Evolutionary conservation across 2,797 vertebrate genomes (phyloP).

Genomic region (Octomys mimax): DNA sequence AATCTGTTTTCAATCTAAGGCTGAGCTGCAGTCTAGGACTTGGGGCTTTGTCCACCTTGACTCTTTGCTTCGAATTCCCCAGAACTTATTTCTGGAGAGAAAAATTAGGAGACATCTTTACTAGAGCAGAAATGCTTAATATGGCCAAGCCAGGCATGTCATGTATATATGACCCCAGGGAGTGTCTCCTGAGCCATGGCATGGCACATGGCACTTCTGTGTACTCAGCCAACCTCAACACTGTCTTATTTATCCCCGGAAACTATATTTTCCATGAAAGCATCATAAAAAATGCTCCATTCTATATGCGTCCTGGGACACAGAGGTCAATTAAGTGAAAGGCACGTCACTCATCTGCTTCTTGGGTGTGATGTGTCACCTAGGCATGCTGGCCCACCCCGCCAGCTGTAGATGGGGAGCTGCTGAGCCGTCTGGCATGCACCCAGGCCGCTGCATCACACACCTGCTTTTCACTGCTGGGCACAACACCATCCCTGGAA

Average conservation of each 20-base stretch:
- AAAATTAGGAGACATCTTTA: slow-evolving; percentile 23
- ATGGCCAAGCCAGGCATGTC: background rate
- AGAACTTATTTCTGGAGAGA: background rate
- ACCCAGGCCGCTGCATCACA: background rate
- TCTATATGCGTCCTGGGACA: background rate
- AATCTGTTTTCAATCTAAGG: slow-evolving; percentile 59
- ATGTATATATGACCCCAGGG: background rate
- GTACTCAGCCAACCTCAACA: background rate
- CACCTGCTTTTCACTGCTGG: background rate
- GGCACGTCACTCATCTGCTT: background rate
- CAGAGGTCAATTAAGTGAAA: slow-evolving; percentile 32
- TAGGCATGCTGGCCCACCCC: background rate
- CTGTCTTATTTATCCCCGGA: background rate
- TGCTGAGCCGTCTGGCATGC: background rate
- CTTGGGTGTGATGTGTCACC: background rate
- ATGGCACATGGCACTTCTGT: background rate
- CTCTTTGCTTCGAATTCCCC: slow-evolving; percentile 52
- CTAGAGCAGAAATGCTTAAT: slow-evolving; percentile 38
- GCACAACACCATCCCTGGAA: background rate
- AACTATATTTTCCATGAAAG: slow-evolving; percentile 2
- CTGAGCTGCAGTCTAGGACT: background rate
- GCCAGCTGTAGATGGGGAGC: background rate
- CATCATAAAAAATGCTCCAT: background rate
- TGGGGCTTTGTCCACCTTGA: slow-evolving; percentile 22
- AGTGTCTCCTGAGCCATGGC: background rate